Evolutionary conservation across 2,888 invertebrate genomes (phyloP).

Genomic region (Arctia plantaginis): DNA sequence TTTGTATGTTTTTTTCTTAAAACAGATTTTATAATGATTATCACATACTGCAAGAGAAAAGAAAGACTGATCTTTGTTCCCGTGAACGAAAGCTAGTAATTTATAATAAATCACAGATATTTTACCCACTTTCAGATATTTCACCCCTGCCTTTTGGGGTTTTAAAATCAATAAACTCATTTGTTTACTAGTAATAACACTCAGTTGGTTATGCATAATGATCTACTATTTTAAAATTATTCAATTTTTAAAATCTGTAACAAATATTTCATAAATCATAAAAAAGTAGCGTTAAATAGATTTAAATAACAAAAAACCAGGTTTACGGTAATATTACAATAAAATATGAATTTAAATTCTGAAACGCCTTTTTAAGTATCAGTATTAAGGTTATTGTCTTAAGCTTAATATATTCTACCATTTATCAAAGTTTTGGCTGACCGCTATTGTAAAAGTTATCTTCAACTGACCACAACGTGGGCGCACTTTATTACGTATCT

Average conservation of each 20-base stretch:
- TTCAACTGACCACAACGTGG: conserved; percentile 57
- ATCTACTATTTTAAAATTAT: neutral
- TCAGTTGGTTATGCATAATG: neutral
- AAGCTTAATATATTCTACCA: conserved; percentile 39
- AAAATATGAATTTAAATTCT: conserved; percentile 9
- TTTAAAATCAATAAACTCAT: neutral
- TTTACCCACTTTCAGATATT: too few relatives aligned
- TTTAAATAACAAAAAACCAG: neutral
- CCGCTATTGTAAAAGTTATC: conserved; percentile 58
- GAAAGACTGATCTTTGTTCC: neutral
- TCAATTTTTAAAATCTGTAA: conserved; percentile 1
- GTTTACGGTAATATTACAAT: neutral
- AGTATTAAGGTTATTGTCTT: conserved; percentile 40
- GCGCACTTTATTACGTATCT: conserved; percentile 60
- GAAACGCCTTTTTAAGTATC: conserved; percentile 15
- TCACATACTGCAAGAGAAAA: neutral
- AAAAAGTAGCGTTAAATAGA: conserved; percentile 35
- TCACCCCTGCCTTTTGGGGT: neutral
- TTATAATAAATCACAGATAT: neutral
- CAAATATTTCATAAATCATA: conserved; percentile 18
- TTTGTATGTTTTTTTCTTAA: neutral
- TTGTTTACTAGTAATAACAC: neutral
- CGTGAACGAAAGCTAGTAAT: neutral
- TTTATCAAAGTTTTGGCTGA: conserved; percentile 52
- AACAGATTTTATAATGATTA: neutral